Conservation (phyloP, 2,888 invertebrate species). For the Sympetrum striolatum region DNA sequence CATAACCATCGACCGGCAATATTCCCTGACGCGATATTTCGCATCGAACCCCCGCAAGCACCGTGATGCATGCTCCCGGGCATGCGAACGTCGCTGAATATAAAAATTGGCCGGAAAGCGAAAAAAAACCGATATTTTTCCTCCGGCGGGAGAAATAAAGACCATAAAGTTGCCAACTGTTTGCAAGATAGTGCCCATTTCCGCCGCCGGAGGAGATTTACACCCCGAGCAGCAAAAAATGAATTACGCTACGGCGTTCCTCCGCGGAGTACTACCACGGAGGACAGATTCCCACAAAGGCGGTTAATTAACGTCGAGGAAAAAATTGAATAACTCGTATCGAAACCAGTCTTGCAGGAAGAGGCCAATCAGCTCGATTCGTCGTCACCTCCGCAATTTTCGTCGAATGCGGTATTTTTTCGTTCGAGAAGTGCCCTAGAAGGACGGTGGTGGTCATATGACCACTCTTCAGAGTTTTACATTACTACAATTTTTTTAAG, state of each 20-base stretch:
- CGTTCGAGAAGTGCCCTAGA: background rate
- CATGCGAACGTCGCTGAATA: background rate
- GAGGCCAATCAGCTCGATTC: background rate
- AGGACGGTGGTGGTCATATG: no score
- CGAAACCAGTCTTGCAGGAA: slow-evolving; percentile 7
- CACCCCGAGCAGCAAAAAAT: background rate
- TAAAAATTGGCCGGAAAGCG: background rate
- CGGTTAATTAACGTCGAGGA: background rate
- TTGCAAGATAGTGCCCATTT: background rate
- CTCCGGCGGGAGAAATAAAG: background rate
- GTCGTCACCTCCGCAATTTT: slow-evolving; percentile 5
- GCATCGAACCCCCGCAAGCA: background rate
- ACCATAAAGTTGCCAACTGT: background rate
- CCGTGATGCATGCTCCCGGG: background rate
- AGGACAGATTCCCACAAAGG: background rate
- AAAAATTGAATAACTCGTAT: background rate
- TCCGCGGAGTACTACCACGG: background rate
- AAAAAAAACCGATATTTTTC: background rate
- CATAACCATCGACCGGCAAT: background rate
- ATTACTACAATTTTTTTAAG: no score
- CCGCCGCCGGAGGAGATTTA: background rate
- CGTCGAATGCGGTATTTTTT: background rate
- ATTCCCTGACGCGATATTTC: background rate
- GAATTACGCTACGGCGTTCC: background rate
- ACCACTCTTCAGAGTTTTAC: no score